Evolutionary conservation across 1,140 invertebrate genomes (phyloP), one percentile per base, ranked within the genome.

Genomic region (Maconellicoccus hirsutus): DNA sequence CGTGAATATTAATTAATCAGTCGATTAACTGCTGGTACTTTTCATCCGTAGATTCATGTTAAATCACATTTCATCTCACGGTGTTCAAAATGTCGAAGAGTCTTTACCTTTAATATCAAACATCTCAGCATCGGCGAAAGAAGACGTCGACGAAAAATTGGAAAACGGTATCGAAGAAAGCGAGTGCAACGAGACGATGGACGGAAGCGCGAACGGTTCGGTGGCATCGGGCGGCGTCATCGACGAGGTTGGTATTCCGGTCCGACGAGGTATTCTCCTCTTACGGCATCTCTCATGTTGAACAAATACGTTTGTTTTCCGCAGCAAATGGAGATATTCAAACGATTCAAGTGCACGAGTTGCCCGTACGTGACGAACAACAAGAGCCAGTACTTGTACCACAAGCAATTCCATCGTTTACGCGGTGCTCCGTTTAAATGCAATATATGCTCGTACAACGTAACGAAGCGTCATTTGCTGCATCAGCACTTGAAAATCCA

Each of bases 331-430:
- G 61, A 66, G 19, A 22, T 71, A 25, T 59, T 26, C 26, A 86
- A 85, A 75, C 82, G 86, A 71, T 88, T 89, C 77, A 84, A 84
- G 75, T 92, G 90, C 75, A 81, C 82, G 0, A 81, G 84, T 59
- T 92, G 90, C 78, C 90, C 90, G 0, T 92, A 90, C 77, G 87
- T 88, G 72, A 90, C 87, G 26, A 89, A 91, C 76, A 91, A 87
- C 76, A 90, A 91, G 78, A 89, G 89, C 59, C 90, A 93, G 77
- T 91, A 87, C 76, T 84, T 89, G 73, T 91, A 93, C 12, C 91
- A 93, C 75, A 88, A 89, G 74, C 90, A 93, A 77, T 90, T 93
- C 76, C 91, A 94, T 77, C 84, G 88, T 52, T 84, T 87, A 6
- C 84, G 86, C 70, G 83, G 86, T 63, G 84, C 84, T 1, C 86